These are phyloP conservation scores for Eupithecia exiguata DNA, from an alignment of 2,888 invertebrate genomes.

Conservation along the genomic window DNA sequence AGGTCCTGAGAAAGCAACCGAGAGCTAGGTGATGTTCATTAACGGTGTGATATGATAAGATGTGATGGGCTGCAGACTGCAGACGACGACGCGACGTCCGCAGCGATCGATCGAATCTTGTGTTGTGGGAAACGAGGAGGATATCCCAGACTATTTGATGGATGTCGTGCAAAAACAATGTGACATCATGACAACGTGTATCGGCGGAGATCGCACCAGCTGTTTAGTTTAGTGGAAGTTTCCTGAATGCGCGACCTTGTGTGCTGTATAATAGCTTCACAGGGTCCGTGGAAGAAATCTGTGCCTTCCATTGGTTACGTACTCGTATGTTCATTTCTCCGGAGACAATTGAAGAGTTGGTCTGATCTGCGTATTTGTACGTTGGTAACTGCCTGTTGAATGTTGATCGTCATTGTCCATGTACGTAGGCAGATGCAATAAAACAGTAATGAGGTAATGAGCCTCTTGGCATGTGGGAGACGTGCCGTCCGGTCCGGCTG, in stretches of 20 bases:
- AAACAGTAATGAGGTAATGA: slow-evolving; percentile 8
- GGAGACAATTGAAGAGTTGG: not conserved
- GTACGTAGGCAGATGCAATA: slow-evolving; percentile 3
- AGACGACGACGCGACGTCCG: not conserved
- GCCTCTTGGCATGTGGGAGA: not conserved
- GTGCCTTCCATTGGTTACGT: slow-evolving; percentile 5
- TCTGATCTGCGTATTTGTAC: not conserved
- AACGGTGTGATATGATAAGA: too few species aligned
- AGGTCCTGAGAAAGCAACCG: slow-evolving; percentile 4
- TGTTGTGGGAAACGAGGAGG: not conserved
- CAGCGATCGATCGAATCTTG: not conserved
- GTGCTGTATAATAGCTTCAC: slow-evolving; percentile 4
- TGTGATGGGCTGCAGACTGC: too few species aligned
- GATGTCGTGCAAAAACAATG: not conserved
- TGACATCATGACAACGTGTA: not conserved
- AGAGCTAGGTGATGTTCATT: not conserved
- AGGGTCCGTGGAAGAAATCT: slow-evolving; percentile 11
- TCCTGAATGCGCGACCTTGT: slow-evolving; percentile 6
- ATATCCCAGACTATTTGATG: not conserved
- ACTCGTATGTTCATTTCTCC: slow-evolving; percentile 11
- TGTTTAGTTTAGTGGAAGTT: not conserved
- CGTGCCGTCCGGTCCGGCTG: not conserved
- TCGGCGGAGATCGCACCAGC: slow-evolving; percentile 6
- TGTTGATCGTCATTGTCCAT: not conserved
- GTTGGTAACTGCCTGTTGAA: not conserved